phyloP scores from a whole-genome alignment of 2,888 invertebrate genomes.

The Deroplatys truncata region DNA sequence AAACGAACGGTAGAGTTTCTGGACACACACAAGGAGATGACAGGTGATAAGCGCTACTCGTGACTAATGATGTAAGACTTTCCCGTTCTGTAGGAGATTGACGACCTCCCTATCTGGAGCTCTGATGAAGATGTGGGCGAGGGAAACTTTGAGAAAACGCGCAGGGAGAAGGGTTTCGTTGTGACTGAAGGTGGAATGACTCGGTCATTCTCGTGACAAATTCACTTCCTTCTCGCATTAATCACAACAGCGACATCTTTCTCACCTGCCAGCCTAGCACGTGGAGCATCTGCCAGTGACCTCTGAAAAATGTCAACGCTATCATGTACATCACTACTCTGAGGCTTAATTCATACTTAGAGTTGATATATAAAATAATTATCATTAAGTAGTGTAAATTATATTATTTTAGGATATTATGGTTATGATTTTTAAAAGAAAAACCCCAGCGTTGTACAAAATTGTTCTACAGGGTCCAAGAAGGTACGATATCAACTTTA shows the following conservation, averaged over 20 bases:
- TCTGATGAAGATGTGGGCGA: background rate
- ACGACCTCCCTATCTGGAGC: background rate
- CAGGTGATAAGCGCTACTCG: background rate
- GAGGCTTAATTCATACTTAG: too few species aligned
- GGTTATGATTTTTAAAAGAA: too few species aligned
- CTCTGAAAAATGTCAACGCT: too few species aligned
- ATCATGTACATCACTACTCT: too few species aligned
- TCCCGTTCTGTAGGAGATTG: background rate
- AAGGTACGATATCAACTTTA: too few species aligned
- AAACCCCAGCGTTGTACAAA: too few species aligned
- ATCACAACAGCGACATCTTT: background rate
- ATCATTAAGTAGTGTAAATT: too few species aligned
- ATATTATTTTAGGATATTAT: too few species aligned
- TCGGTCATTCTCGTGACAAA: background rate
- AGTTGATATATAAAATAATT: too few species aligned
- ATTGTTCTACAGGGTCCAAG: too few species aligned
- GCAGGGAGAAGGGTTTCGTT: background rate
- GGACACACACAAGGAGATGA: background rate
- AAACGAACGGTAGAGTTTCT: background rate
- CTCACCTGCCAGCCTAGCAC: background rate
- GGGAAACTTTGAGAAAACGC: background rate
- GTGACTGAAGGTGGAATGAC: background rate
- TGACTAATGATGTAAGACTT: background rate
- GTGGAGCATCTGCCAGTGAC: background rate
- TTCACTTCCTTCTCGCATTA: background rate